Base-by-base conservation (phyloP, 2,113 vertebrate species). In the Natator depressus region DNA sequence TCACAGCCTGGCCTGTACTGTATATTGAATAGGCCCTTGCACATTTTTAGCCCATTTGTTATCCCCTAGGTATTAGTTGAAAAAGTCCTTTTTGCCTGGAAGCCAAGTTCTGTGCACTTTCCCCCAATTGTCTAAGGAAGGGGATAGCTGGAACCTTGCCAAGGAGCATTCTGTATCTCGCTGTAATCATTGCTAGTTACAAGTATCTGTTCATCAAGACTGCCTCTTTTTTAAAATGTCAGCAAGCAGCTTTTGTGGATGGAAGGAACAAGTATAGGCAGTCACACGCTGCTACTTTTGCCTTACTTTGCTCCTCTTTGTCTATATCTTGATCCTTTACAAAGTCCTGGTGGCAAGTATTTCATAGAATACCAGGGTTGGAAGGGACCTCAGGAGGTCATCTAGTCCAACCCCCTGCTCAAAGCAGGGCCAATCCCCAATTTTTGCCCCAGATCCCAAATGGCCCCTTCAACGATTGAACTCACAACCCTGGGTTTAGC, bases 21-120 rank as follows among this genome's bases (percentile, higher is more conserved):
- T 69, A 65, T 85, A 25, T 20, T 42, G 82, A 29, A 85, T 20
- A 2, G 91, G 49, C 4, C 25, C 31, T 85, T 75, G 79, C 49
- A 69, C 6, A 1, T 93, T 42, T 62, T 92, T 92, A 27, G 10
- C 7, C 55, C 46, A 53, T n/a, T 55, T 62, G 16, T 82, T 85
- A 80, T 27, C 25, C 87, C 65, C 38, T 76, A 85, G n/a, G 27
- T 50, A 55, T 35, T 24, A 46, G 55, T 47, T 82, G 57, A 89
- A 94, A 65, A 87, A 19, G 53, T 53, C 49, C n/a, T 84, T 42
- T 65, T 3, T 46, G 31, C 25, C 91, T 53, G 62, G 35, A 6
- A 90, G 50, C 82, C 27, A 87, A 69, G 51, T 88, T 88, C 46
- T 75, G 19, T 79, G 51, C 81, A 93, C 35, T 87, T 38, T 31